phyloP scores from a whole-genome alignment of 2,888 invertebrate genomes.

The Sinodicranocentrus sp. region DNA sequence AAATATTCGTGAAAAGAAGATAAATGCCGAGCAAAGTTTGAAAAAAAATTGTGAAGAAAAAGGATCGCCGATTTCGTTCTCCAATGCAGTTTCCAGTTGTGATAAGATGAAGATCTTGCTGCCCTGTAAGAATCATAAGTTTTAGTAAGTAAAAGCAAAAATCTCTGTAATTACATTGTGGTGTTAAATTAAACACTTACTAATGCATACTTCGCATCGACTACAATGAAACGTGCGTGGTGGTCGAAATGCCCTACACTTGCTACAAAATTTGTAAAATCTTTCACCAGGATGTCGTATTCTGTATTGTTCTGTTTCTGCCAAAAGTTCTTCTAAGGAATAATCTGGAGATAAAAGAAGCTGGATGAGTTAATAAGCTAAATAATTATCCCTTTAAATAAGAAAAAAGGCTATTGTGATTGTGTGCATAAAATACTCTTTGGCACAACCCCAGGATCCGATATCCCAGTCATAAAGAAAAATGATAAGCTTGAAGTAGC shows the following conservation, averaged over 20 bases:
- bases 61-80: conserved; percentile 35
- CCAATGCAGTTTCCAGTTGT: conserved; percentile 58
- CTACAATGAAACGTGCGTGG: conserved; percentile 58
- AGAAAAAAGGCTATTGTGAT: background rate
- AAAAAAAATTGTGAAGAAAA: conserved; percentile 25
- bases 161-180: background rate
- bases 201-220: conserved; percentile 57
- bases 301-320: conserved; percentile 50
- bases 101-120: conserved; percentile 53
- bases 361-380: background rate
- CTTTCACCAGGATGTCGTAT: conserved; percentile 41
- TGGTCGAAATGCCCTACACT: conserved; percentile 56
- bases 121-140: conserved; percentile 22
- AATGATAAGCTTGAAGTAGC: background rate
- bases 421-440: conserved; percentile 22
- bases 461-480: conserved; percentile 33
- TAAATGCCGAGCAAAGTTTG: conserved; percentile 31
- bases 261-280: conserved; percentile 54
- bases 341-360: conserved; percentile 22
- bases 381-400: background rate
- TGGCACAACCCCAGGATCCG: conserved; percentile 61
- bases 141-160: background rate
- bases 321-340: conserved; percentile 43
- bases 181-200: conserved; percentile 34
- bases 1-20: conserved; percentile 14